Evolutionary conservation across 2,888 invertebrate species (phyloP).

Genomic region (Auanema sp.): DNA sequence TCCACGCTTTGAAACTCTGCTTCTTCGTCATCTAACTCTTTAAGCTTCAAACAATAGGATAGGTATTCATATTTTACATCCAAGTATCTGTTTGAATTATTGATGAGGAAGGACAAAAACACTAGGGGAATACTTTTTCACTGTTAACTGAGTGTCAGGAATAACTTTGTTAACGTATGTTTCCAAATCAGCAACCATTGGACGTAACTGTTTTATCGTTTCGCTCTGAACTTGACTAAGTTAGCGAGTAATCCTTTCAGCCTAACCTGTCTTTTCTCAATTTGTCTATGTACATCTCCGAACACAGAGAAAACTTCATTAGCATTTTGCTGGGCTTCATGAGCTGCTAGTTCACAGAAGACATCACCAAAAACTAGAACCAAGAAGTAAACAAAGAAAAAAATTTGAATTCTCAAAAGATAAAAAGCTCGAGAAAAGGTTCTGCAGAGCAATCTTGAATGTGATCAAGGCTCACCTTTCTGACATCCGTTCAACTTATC

Average conservation of each 20-base stretch:
- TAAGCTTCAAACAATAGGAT: conserved; percentile 97
- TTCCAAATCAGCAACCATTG: conserved; percentile 89
- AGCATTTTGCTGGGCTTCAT: conserved; percentile 71
- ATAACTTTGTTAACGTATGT: conserved; percentile 93
- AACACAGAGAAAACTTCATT: conserved; percentile 43
- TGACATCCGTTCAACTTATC: conserved; percentile 41
- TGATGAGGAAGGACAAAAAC: not conserved
- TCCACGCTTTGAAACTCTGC: conserved; percentile 71
- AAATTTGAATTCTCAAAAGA: not conserved
- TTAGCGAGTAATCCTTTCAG: not conserved
- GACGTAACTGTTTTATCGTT: conserved; percentile 54
- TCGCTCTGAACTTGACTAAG: conserved; percentile 23
- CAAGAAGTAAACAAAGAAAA: conserved; percentile 16
- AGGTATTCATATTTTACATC: conserved; percentile 98
- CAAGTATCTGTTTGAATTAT: conserved; percentile 73
- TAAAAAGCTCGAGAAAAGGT: not conserved
- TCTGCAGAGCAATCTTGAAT: no score
- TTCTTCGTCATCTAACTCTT: conserved; percentile 96
- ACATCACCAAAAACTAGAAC: conserved; percentile 84
- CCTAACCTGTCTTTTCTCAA: conserved; percentile 29
- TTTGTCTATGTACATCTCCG: conserved; percentile 38
- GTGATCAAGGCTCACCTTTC: conserved; percentile 27
- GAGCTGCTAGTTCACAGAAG: conserved; percentile 88
- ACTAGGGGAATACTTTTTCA: conserved; percentile 74
- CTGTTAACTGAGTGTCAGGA: conserved; percentile 94